Conservation (phyloP, 2,113 vertebrate species). For the Chaetorhynchus papuensis region DNA sequence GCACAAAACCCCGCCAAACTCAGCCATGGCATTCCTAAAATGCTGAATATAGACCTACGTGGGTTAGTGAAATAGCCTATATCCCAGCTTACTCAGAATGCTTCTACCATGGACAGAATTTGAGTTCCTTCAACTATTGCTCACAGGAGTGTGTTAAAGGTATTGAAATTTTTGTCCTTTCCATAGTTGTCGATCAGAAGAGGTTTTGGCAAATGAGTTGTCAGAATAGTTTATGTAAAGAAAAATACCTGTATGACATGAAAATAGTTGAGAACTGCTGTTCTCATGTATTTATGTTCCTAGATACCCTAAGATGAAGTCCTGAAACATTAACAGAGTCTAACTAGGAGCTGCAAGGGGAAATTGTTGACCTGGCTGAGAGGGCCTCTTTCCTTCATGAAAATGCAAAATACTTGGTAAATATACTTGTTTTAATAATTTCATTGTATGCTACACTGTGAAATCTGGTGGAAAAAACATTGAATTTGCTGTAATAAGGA, state of each 20-base stretch:
- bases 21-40: background rate
- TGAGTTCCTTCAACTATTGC: background rate
- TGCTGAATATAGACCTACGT: background rate
- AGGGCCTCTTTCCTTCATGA: background rate
- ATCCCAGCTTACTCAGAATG: background rate
- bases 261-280: background rate
- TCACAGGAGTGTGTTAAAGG: background rate
- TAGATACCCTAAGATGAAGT: background rate
- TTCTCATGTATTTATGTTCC: background rate
- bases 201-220: background rate
- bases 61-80: background rate
- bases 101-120: background rate
- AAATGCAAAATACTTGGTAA: background rate
- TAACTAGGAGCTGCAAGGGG: background rate
- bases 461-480: slow-evolving; percentile 83
- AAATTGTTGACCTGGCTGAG: background rate
- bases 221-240: background rate
- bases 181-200: background rate
- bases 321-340: background rate
- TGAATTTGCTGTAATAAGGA: slow-evolving; percentile 78
- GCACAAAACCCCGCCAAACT: background rate
- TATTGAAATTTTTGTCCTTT: background rate
- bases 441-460: slow-evolving; percentile 62
- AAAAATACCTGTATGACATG: background rate
- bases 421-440: background rate